A percentile compares a stretch with the other conserved stretches of the same genome.
Evolutionary conservation across 2,888 invertebrate genomes (phyloP).

Genomic region (Trimorus sp.): DNA sequence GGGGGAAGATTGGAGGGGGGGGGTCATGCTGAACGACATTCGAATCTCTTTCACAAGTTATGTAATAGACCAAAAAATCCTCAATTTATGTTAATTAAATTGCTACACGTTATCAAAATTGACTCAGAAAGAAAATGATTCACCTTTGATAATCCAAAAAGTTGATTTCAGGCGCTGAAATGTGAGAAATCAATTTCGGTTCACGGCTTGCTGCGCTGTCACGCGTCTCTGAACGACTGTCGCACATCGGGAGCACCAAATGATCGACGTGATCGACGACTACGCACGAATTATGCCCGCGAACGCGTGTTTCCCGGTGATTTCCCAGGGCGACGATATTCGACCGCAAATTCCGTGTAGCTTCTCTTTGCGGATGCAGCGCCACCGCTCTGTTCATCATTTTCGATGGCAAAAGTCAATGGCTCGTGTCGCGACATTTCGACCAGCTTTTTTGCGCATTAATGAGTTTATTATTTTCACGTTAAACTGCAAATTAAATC

Average conservation of each 20-base stretch:
- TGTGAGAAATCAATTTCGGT: slow-evolving; percentile 60
- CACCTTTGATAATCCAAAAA: background rate
- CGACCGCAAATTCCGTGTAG: slow-evolving; percentile 5
- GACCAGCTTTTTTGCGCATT: background rate
- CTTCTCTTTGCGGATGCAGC: slow-evolving; percentile 4
- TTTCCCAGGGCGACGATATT: slow-evolving; percentile 45
- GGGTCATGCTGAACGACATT: too few relatives aligned
- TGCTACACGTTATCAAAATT: too few relatives aligned
- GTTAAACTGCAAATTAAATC: too few relatives aligned
- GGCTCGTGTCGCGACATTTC: background rate
- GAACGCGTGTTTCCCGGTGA: slow-evolving; percentile 41
- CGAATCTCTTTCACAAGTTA: too few relatives aligned
- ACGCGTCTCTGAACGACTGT: slow-evolving; percentile 34
- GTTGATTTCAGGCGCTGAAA: background rate
- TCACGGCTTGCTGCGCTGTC: slow-evolving; percentile 43
- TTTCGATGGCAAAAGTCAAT: slow-evolving; percentile 2
- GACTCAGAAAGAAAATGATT: too few relatives aligned
- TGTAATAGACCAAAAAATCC: too few relatives aligned
- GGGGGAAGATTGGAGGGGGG: too few relatives aligned
- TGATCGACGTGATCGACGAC: slow-evolving; percentile 47
- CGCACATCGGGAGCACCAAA: slow-evolving; percentile 21
- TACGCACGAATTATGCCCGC: slow-evolving; percentile 42
- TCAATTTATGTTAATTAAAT: too few relatives aligned
- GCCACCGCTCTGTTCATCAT: background rate
- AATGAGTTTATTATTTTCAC: too few relatives aligned